Base-by-base conservation (phyloP, 2,113 vertebrate genomes). In the Labeo rohita region DNA sequence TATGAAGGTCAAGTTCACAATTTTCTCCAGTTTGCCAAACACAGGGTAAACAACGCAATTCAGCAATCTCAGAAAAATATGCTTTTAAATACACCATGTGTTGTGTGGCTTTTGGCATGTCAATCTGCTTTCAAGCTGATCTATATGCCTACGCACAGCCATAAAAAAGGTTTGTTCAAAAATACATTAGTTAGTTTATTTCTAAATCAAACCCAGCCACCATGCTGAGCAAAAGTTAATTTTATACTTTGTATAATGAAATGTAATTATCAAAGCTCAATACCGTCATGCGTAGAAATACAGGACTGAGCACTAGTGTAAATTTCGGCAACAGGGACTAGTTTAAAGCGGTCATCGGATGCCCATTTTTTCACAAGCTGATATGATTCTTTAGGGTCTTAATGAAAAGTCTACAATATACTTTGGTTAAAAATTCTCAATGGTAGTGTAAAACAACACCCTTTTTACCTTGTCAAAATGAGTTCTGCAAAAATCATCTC, bases 1-100 rank as follows among this genome's bases (percentile, higher is more conserved):
- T 65, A 36, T n/a, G 34, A 45, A 11, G 50, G 68, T 28, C 15
- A 87, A 80, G 72, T 84, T 21, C 7, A 72, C 76, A 39, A 34
- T 49, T 36, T 78, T 52, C 28, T 49, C 15, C n/a, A 66, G 36
- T 63, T 84, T 59, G 39, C 12, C 56, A 74, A 10, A 84, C 74
- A 75, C 18, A 65, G 23, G 21, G 43, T 21, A 65, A 84, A 15
- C 49, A 56, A 61, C 0, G 8, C 21, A 61, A n/a, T n/a, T 9
- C 56, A 61, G n/a, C 2, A 61, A 13, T 68, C 49, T 47, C 15
- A 59, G 49, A 68, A 16, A 56, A 86, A 86, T 82, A 45, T 15
- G 13, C 65, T 5, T 15, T 68, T 54, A 23, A 15, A 86, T 39
- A 77, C 36, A 3, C 16, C 1, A 4, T 8, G 36, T 10, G 3